Evolutionary conservation across 2,888 invertebrate genomes (phyloP), one percentile per base, ranked within the genome.

Genomic region (Hemistola chrysoprasaria): DNA sequence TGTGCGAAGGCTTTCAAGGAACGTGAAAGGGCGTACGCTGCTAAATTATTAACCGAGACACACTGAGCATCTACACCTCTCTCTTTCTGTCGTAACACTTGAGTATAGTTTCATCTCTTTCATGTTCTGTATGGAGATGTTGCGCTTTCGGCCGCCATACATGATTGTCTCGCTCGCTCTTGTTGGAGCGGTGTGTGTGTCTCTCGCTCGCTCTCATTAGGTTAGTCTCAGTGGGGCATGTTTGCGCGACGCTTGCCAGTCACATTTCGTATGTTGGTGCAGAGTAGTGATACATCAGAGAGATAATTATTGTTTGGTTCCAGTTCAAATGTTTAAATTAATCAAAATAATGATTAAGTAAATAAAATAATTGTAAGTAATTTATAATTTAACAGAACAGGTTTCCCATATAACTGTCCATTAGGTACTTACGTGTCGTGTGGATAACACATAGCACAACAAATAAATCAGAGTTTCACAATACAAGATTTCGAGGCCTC

Each of bases 141-240:
- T 87, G 87, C 86, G 85, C 87, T 85, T 88, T 86, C 81, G 80
- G 44, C 82, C 76, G 86, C 84, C 85, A 65, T 69, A 72, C 78
- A 77, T 40, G 50, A 71, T 79, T 41, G 66, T 75, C 79, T 62
- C 76, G 35, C 28, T 83, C 63, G 34, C 36, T 6, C 34, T 3
- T 50, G 41, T 0, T 16, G 21, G n/a, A 0, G 0, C 2, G 8
- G 47, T 52, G 48, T 81, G 60, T 49, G 37, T 34, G 9, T 9
- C 40, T 79, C 74, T 53, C 68, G 24, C 52, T 80, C 58, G 53
- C 72, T 55, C 83, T 87, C 85, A 88, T 88, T 87, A 87, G 86
- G 86, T 88, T 88, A 87, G 84, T 77, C 71, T 62, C 59, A 61
- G 73, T 51, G 55, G 66, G 78, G 65, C 71, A 66, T 84, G 84